Evolutionary conservation across 1,140 invertebrate species (phyloP), one percentile per base, ranked within the genome.

Genomic region (Chrysoperla carnea): DNA sequence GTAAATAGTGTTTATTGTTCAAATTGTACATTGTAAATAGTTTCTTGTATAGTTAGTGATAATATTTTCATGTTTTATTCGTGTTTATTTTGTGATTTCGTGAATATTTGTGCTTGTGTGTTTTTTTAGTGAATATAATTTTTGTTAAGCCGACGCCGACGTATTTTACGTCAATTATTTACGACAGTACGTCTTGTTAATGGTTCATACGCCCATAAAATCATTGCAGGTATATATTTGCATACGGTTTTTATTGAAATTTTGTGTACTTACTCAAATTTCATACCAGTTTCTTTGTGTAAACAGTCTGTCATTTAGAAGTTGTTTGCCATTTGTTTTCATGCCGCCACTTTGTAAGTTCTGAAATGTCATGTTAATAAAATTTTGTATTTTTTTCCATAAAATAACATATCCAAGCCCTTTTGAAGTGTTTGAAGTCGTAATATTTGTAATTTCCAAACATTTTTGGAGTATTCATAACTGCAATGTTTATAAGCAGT

Each of bases 21-120:
- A 48, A 49, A 50, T 50, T 60, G 58, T 60, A 61, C 56, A 61
- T 61, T 61, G 59, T 61, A 61, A 52, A 61, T 61, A 61, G 59
- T 59, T 53, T 52, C 40, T 58, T 61, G 59, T 61, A 61, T 55
- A 61, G 59, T 61, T 61, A 61, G 59, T 61, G 57, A 50, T 61
- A 61, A 61, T 60, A 58, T 60, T 60, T 58, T 58, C 8, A 52
- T 60, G 56, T 60, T 58, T 52, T 58, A 51, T 44, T 52, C 45
- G 52, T 56, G 57, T 57, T 52, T 49, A 56, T 56, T 50, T 52
- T 48, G 51, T 52, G 50, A 57, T 56, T 47, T 11, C n/a, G 8
- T 12, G 51, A 55, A 52, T 46, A 52, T 23, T 56, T 49, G 53
- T 57, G 54, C 56, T 58, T 48, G 53, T 57, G 54, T 58, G 57